These are phyloP conservation scores for Andrena cerasifolii DNA, from an alignment of 1,140 invertebrate genomes.

Conservation along the genomic window DNA sequence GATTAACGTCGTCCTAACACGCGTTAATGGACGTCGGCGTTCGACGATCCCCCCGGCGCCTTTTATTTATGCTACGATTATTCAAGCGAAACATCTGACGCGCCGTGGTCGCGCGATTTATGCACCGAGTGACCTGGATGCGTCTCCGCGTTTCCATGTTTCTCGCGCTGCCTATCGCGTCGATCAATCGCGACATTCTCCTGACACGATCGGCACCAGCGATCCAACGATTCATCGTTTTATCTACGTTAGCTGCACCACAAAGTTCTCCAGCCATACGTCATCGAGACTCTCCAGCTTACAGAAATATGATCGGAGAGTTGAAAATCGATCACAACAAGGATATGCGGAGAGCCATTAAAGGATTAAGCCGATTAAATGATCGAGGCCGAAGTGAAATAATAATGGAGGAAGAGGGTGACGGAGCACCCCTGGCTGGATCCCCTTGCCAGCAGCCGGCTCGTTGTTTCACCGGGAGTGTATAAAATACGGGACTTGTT, in stretches of 20 bases:
- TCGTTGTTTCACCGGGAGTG: constrained; percentile 69
- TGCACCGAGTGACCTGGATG: constrained; percentile 16
- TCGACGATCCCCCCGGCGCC: background rate
- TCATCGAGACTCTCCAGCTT: no score
- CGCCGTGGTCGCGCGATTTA: constrained; percentile 18
- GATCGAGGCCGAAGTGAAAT: background rate
- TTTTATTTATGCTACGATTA: constrained; percentile 44
- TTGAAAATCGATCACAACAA: no score
- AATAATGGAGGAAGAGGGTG: background rate
- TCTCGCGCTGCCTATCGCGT: background rate
- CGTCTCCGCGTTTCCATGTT: constrained; percentile 16
- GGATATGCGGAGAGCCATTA: no score
- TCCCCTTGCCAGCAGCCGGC: constrained; percentile 39
- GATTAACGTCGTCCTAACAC: constrained; percentile 31
- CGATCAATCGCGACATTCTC: constrained; percentile 6
- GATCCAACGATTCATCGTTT: background rate
- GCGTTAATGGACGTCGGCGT: constrained; percentile 25
- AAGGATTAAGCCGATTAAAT: no score
- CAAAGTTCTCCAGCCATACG: no score
- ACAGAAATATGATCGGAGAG: no score
- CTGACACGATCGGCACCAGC: background rate
- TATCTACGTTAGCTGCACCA: no score
- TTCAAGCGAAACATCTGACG: background rate
- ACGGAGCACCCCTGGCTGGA: constrained; percentile 61
- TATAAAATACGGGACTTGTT: constrained; percentile 82